These are phyloP conservation scores for Sterrhoptilus dennistouni DNA, from an alignment of 2,113 vertebrate species.

Conservation along the genomic window DNA sequence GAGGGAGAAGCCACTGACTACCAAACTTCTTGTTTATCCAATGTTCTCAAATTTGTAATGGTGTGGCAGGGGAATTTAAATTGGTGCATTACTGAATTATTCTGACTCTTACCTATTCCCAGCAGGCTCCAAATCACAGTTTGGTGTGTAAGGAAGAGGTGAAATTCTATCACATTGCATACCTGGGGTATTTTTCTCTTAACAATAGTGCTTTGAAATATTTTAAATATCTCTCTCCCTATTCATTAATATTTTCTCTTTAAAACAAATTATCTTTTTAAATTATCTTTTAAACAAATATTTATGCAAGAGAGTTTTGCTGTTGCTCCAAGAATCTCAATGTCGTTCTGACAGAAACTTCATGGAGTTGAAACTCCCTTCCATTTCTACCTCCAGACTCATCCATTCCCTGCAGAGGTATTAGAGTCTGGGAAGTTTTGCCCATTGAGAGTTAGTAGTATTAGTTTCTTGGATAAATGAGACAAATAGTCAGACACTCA, in stretches of 20 bases:
- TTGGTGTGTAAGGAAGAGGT: neutral
- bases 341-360: neutral
- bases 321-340: neutral
- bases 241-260: neutral
- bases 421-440: neutral
- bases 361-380: neutral
- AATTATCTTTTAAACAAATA: neutral
- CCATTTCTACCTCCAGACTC: neutral
- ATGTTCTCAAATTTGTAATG: neutral
- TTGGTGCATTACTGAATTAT: neutral
- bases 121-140: neutral
- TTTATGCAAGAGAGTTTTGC: neutral
- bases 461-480: neutral
- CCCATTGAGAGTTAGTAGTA: neutral
- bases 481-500: neutral
- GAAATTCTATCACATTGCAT: neutral
- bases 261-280: neutral
- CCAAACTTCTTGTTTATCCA: neutral
- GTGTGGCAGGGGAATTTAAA: neutral
- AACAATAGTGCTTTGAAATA: neutral
- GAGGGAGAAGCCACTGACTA: neutral
- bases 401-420: neutral
- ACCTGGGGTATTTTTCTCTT: neutral
- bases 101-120: neutral
- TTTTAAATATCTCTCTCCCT: neutral